Percentiles rank a stretch among this genome's conserved stretches.
phyloP scores from a whole-genome alignment of 2,797 vertebrate genomes.

The Hoplostethus atlanticus region DNA sequence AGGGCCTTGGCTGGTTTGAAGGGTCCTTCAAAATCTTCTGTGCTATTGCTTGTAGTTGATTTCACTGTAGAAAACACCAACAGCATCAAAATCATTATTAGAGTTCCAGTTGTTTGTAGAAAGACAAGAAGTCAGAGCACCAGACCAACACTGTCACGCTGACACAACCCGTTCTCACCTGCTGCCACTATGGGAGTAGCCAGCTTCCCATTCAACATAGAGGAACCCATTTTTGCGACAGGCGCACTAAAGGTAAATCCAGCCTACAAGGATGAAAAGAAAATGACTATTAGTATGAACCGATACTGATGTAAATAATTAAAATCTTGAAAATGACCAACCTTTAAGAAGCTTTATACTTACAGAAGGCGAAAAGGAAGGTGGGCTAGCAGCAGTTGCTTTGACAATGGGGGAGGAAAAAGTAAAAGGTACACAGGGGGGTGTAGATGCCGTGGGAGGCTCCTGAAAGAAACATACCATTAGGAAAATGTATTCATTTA shows the following conservation, averaged over 20 bases:
- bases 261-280: constrained; percentile 76
- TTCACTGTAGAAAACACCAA: constrained; percentile 67
- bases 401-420: constrained; percentile 98
- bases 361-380: constrained; percentile 90
- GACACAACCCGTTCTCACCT: constrained; percentile 75
- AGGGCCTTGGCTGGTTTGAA: constrained; percentile 91
- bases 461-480: constrained; percentile 73
- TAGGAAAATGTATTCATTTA: not conserved
- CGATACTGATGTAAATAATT: not conserved
- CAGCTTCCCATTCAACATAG: constrained; percentile 84
- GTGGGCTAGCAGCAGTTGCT: constrained; percentile 91
- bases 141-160: no score
- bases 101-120: not conserved
- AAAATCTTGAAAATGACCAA: not conserved
- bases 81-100: not conserved
- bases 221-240: constrained; percentile 87
- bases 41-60: constrained; percentile 78
- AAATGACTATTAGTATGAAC: not conserved
- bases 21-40: constrained; percentile 87
- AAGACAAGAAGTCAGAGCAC: not conserved
- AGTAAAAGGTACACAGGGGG: constrained; percentile 88
- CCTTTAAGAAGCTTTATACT: constrained; percentile 64
- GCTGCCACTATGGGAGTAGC: constrained; percentile 70
- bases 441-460: constrained; percentile 73
- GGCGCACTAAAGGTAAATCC: constrained; percentile 97